Base-by-base conservation (phyloP, 2,797 vertebrate genomes). In the Odontamblyopus lacepedii region DNA sequence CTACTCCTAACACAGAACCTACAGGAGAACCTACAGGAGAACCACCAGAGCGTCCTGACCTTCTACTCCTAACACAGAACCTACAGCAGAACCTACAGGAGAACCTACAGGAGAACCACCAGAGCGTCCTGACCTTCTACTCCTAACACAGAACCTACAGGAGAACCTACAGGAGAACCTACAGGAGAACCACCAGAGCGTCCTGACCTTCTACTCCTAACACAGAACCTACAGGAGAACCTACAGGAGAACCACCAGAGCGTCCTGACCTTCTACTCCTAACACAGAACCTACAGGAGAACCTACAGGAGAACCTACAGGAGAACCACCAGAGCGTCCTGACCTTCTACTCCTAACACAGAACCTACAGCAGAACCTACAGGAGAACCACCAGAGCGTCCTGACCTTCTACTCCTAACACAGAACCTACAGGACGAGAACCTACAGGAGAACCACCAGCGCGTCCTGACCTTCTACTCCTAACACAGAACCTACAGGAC, bases 271-370 rank as follows among this genome's bases (percentile, higher is more conserved):
- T 30, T 30, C 30, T 30, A 30, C 30, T 30, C 30, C 30, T 23
- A 30, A 30, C 30, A 30, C 30, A 30, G 30, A 30, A 32, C 32
- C 32, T 32, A 32, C 32, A 32, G 32, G 30, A 30, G 30, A 6
- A 32, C 32, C 32, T 5, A 4, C 32, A 32, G 3, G n/a, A 32
- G 32, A 32, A 32, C 32, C 32, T 32, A 32, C 32, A 32, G 32
- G 5, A 6, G 69, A 99, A 99, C 89, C 97, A 99, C 80, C 97
- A 99, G 94, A 99, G 98, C 0, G 97, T 98, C 75, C 96, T 99
- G 76, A 99, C 98, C 75, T 99, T 99, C 90, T 98, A 99, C 89
- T 99, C 97, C 6, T 99, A 96, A 95, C 71, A 69, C 74, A 71
- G 63, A 72, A 44, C 26, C 41, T 51, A 7, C 48, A 53, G 26